Conservation (phyloP, 2,113 vertebrate genomes). For the Cricetomys ansorgei region DNA sequence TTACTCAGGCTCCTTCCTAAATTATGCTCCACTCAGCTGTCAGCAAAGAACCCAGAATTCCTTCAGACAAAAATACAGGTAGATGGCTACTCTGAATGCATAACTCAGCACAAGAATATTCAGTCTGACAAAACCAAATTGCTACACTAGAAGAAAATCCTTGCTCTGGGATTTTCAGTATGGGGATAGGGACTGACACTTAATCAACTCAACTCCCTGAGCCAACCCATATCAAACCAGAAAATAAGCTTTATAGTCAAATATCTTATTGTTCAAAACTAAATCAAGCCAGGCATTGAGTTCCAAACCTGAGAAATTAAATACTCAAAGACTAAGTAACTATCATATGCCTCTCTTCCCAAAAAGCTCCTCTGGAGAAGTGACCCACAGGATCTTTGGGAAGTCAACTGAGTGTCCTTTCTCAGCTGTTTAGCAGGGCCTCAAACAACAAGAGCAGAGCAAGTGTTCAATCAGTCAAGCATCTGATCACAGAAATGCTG, state of each 20-base stretch:
- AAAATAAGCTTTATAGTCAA: neutral
- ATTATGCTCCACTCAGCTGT: neutral
- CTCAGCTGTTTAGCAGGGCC: neutral
- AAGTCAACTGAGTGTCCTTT: neutral
- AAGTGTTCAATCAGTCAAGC: neutral
- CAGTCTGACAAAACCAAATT: neutral
- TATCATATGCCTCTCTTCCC: neutral
- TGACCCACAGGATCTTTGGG: neutral
- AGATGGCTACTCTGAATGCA: neutral
- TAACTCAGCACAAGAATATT: neutral
- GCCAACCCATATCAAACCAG: neutral
- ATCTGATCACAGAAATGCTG: conserved; percentile 19
- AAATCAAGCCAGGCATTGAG: neutral
- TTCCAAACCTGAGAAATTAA: conserved; percentile 18
- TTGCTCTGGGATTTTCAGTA: neutral
- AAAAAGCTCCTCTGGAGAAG: neutral
- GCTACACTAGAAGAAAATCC: neutral
- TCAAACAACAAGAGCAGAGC: neutral
- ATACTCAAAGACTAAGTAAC: neutral
- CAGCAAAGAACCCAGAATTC: neutral
- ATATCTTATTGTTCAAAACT: neutral
- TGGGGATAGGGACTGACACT: neutral
- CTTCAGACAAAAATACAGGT: neutral
- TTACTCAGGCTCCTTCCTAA: neutral
- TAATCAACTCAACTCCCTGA: neutral